Conservation (phyloP, 2,797 vertebrate species). For the Paratrypauchen microcephalus region DNA sequence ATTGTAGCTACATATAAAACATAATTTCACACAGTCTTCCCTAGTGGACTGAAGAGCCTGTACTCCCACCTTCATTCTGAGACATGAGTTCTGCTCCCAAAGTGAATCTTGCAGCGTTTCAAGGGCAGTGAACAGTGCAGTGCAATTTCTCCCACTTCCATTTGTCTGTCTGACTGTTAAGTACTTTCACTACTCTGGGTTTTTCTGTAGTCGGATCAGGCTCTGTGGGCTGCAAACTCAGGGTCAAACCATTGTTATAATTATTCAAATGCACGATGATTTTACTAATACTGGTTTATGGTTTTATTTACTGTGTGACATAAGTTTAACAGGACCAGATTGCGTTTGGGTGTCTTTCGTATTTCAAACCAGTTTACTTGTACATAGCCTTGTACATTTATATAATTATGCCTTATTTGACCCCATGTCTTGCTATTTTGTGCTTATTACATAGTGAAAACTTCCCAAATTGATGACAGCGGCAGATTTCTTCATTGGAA, state of each 20-base stretch:
- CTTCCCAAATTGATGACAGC: too few species aligned
- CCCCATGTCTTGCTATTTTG: too few species aligned
- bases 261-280: neutral
- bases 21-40: neutral
- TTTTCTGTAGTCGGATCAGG: neutral
- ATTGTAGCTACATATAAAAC: neutral
- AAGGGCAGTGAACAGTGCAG: conserved; percentile 13
- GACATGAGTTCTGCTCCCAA: conserved; percentile 4
- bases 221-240: neutral
- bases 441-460: too few species aligned
- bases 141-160: conserved; percentile 3
- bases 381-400: neutral
- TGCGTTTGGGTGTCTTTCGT: neutral
- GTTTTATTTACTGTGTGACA: neutral
- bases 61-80: neutral
- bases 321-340: neutral
- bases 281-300: neutral
- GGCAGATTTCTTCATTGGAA: too few species aligned
- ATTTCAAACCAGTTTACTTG: neutral
- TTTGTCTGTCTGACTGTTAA: conserved; percentile 20
- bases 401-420: too few species aligned
- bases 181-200: conserved; percentile 5
- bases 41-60: neutral
- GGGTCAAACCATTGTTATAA: neutral
- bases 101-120: conserved; percentile 11